phyloP scores from a whole-genome alignment of 2,888 invertebrate genomes.

The Aporophyla nigra region DNA sequence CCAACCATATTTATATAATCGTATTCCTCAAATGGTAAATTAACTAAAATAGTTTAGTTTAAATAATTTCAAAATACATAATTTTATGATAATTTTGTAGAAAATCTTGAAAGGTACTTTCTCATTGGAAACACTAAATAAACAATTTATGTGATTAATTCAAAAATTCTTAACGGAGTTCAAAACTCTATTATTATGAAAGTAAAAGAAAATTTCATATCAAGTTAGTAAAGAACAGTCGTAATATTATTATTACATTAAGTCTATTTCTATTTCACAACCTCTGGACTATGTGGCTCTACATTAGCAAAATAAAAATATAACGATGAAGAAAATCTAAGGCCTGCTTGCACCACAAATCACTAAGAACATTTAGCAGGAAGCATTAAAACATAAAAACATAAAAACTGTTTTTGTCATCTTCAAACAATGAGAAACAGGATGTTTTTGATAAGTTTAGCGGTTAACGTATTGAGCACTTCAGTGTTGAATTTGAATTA shows the following conservation, averaged over 20 bases:
- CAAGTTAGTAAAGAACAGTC: conserved; percentile 66
- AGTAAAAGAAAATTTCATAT: conserved; percentile 62
- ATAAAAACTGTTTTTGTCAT: neutral
- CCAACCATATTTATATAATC: neutral
- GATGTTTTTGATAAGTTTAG: neutral
- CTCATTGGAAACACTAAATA: conserved; percentile 1
- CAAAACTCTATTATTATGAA: conserved; percentile 36
- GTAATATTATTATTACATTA: conserved; percentile 65
- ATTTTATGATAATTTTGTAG: neutral
- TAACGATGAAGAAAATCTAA: neutral
- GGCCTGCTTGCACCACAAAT: neutral
- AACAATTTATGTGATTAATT: conserved; percentile 8
- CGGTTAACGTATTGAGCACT: neutral
- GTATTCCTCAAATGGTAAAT: neutral
- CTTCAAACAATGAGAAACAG: neutral
- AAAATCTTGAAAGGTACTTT: neutral
- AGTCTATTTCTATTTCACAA: conserved; percentile 77
- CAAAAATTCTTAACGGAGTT: conserved; percentile 44
- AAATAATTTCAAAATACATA: conserved; percentile 12
- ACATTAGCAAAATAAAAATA: conserved; percentile 59
- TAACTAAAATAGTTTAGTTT: neutral
- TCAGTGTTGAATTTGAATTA: neutral
- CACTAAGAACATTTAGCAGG: neutral
- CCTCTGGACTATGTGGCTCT: conserved; percentile 69
- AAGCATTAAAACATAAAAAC: neutral